Conservation (phyloP, 2,888 invertebrate genomes). For the Mimumesa dahlbomi region DNA sequence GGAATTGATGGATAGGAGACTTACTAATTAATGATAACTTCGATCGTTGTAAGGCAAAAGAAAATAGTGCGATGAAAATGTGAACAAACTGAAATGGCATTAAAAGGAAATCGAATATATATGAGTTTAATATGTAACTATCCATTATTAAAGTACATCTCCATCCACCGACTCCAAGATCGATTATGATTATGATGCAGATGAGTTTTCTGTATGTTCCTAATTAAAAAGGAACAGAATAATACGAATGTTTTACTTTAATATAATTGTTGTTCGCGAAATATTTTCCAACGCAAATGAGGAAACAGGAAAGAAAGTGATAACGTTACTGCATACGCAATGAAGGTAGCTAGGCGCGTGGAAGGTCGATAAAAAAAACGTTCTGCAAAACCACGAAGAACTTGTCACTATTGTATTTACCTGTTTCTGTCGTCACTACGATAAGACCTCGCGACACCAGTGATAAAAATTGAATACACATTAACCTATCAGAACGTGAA, state of each 20-base stretch:
- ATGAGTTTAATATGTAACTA: no score
- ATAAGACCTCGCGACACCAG: slow-evolving; percentile 58
- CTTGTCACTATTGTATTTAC: slow-evolving; percentile 22
- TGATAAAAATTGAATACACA: slow-evolving; percentile 52
- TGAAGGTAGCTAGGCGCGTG: background rate
- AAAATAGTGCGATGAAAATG: background rate
- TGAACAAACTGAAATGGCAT: background rate
- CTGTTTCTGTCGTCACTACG: slow-evolving; percentile 49
- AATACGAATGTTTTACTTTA: background rate
- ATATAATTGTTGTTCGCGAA: background rate
- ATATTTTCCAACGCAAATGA: background rate
- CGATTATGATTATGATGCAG: no score
- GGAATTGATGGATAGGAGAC: background rate
- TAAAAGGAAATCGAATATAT: background rate
- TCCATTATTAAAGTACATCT: no score
- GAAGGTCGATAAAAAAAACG: background rate
- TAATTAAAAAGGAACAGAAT: background rate
- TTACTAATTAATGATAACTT: background rate
- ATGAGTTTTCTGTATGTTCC: background rate
- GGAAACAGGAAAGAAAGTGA: background rate
- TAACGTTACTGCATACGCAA: background rate
- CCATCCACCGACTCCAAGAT: no score
- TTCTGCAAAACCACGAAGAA: background rate
- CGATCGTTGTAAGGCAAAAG: background rate
- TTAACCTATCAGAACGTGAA: slow-evolving; percentile 10